Evolutionary conservation across 1,140 invertebrate species (phyloP).

Genomic region (Rhagoletis zephyria): DNA sequence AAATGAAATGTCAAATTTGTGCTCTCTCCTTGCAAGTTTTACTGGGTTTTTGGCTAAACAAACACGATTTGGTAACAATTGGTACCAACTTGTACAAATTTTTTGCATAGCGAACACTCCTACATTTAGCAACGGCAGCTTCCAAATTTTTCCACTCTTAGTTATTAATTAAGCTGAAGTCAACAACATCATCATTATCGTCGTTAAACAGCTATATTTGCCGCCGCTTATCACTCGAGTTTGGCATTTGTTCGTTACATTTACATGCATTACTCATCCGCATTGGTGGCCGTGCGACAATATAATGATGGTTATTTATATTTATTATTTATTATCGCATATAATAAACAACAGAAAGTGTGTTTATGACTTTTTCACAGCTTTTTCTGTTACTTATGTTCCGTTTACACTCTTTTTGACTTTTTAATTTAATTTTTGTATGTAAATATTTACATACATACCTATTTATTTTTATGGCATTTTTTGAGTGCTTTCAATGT

Average conservation of each 20-base stretch:
- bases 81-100: too few species aligned
- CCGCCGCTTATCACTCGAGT: slow-evolving; percentile 3
- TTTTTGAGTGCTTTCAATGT: too few species aligned
- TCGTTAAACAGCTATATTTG: neutral
- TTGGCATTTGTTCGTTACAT: neutral
- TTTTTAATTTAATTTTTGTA: neutral
- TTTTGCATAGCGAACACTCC: too few species aligned
- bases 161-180: too few species aligned
- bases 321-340: neutral
- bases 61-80: too few species aligned
- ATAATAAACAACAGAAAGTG: slow-evolving; percentile 6
- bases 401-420: neutral
- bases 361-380: slow-evolving; percentile 37
- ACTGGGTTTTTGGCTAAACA: too few species aligned
- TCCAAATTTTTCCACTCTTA: too few species aligned
- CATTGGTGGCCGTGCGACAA: neutral
- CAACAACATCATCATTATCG: neutral
- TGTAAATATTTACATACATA: neutral
- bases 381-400: neutral
- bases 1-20: too few species aligned
- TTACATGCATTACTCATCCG: neutral
- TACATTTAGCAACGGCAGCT: too few species aligned
- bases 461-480: neutral
- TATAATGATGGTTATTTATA: neutral
- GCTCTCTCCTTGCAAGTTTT: too few species aligned